These are phyloP conservation scores for Sylvia atricapilla DNA, from an alignment of 2,113 vertebrate genomes.

Conservation along the genomic window DNA sequence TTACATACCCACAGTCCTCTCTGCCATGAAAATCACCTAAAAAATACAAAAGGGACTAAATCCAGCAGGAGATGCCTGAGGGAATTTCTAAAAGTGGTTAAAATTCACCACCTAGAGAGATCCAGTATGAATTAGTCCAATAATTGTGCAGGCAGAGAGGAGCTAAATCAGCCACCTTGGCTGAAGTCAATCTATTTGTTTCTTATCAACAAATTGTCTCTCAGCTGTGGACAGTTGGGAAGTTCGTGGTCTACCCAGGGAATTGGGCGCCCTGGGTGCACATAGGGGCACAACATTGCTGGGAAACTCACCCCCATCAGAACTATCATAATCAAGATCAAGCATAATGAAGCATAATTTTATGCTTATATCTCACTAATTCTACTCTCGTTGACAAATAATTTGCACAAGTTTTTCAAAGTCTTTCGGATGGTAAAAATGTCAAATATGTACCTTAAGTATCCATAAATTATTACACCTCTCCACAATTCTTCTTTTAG, in stretches of 20 bases:
- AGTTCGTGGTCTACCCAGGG: background rate
- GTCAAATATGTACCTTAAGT: background rate
- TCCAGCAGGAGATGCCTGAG: background rate
- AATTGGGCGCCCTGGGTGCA: background rate
- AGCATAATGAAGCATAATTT: background rate
- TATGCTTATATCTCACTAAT: background rate
- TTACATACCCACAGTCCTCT: background rate
- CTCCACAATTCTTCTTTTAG: background rate
- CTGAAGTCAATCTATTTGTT: background rate
- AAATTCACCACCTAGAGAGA: background rate
- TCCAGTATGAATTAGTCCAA: background rate
- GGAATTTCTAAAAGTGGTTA: background rate
- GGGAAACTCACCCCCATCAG: background rate
- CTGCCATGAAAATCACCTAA: background rate
- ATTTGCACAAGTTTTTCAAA: background rate
- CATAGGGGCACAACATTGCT: rapidly evolving
- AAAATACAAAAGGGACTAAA: background rate
- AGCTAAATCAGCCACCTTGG: background rate
- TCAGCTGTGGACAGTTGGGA: background rate
- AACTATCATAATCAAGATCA: background rate
- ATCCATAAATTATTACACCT: background rate
- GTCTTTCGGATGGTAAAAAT: background rate
- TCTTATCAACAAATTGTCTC: background rate
- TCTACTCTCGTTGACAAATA: background rate
- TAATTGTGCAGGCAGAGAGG: background rate